A percentile compares a stretch with the other conserved stretches of the same genome.
phyloP scores from a whole-genome alignment of 2,888 invertebrate genomes.

The Drosophila ezoana region DNA sequence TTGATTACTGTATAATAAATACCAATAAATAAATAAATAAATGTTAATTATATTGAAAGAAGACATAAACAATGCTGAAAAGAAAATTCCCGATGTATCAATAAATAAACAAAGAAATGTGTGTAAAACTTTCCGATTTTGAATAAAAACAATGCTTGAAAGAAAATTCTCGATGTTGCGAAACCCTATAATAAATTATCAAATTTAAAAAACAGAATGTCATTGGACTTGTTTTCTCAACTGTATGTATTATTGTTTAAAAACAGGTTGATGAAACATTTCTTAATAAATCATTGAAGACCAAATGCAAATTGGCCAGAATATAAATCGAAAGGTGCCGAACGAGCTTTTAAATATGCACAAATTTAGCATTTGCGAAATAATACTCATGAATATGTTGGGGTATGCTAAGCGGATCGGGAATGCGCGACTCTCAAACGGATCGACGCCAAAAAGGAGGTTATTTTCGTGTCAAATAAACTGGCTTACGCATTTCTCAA shows the following conservation, averaged over 20 bases:
- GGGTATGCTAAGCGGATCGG: too few species aligned
- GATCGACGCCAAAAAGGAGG: slow-evolving; percentile 10
- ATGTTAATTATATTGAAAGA: too few species aligned
- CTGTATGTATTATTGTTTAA: slow-evolving; percentile 7
- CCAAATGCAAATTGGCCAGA: neutral
- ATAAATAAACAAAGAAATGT: too few species aligned
- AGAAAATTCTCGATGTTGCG: neutral
- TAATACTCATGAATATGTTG: neutral
- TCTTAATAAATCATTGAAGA: neutral
- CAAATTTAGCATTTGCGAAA: slow-evolving; percentile 4
- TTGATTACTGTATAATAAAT: too few species aligned
- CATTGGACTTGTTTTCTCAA: slow-evolving; percentile 16
- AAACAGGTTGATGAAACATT: slow-evolving; percentile 3
- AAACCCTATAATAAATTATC: neutral
- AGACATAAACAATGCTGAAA: too few species aligned
- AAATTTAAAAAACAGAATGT: neutral
- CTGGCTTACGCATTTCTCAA: slow-evolving; percentile 40
- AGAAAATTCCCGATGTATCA: too few species aligned
- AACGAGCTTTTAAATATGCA: slow-evolving; percentile 15
- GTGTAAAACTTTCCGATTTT: neutral
- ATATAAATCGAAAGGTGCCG: slow-evolving; percentile 16
- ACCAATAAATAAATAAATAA: too few species aligned
- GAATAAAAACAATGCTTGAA: neutral
- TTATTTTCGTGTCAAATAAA: neutral
- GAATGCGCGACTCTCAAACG: neutral